A percentile compares a stretch with the other conserved stretches of the same genome.
phyloP scores from a whole-genome alignment of 2,888 invertebrate genomes.

The Eristalis arbustorum region DNA sequence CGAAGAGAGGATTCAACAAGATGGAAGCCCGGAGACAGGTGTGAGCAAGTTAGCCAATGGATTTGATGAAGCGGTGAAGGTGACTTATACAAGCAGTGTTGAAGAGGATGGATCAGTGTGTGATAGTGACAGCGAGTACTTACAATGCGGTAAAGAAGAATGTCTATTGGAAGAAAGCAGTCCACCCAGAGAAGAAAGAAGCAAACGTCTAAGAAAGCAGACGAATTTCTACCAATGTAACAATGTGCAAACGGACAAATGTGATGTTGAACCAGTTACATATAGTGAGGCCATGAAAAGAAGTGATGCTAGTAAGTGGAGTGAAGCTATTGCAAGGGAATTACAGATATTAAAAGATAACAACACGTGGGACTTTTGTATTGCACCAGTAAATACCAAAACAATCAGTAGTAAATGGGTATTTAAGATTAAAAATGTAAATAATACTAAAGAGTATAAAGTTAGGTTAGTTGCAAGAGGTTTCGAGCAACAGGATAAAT shows the following conservation, averaged over 20 bases:
- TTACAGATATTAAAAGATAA: not conserved
- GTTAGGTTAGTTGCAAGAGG: not conserved
- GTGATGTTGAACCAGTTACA: not conserved
- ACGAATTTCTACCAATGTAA: slow-evolving; percentile 5
- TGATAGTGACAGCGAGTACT: not conserved
- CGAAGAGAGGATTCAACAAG: not conserved
- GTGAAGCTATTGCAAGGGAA: not conserved
- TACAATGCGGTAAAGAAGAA: not conserved
- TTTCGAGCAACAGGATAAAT: not conserved
- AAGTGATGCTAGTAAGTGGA: not conserved
- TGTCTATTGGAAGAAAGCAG: not conserved
- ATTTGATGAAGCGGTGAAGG: not conserved
- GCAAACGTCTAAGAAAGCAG: not conserved
- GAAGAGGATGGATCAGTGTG: not conserved
- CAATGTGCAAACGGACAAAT: slow-evolving; percentile 2
- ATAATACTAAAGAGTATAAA: slow-evolving; percentile 2
- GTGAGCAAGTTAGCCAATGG: not conserved
- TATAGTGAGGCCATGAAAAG: not conserved
- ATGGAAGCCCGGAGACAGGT: not conserved
- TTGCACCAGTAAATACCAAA: not conserved
- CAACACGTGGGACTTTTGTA: not conserved
- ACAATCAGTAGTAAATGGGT: slow-evolving; percentile 5
- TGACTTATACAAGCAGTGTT: not conserved
- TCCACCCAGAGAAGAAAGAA: not conserved
- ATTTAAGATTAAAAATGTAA: not conserved